Evolutionary conservation across 1,140 invertebrate species (phyloP), one percentile per base, ranked within the genome.

Genomic region (Drosophila santomea): DNA sequence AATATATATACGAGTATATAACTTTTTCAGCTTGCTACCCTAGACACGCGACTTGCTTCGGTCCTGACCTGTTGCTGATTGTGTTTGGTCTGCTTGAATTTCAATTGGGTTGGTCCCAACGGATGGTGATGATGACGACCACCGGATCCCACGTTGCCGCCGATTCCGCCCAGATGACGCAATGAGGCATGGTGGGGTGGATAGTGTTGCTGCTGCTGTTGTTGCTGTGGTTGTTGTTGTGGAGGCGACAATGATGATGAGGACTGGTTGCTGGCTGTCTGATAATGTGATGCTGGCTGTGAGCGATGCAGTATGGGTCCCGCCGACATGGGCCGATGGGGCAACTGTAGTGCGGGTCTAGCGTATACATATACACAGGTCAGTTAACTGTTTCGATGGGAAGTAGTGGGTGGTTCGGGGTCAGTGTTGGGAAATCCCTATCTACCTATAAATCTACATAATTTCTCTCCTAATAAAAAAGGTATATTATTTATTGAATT

Each of bases 251-350:
- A 78, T 56, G 71, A 55, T 63, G 72, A 79, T 79, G 77, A 59
- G 48, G 76, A 56, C 76, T 72, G 76, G 64, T 80, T 76, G 43
- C 60, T 76, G 17, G 54, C 62, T 88, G 76, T 54, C 67, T 86
- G 83, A 83, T 86, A 89, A 88, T 86, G 83, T 62, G 81, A 86
- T 86, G 78, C 78, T 81, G 74, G 61, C 48, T 86, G 86, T 84
- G 85, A 76, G 54, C 91, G 91, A 91, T 92, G 91, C 63, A 92
- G 64, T 68, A 92, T 81, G 74, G 91, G 91, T 86, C 91, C 91
- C 66, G 91, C 91, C 69, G 91, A 92, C 81, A 92, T 86, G 66
- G 91, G 91, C 45, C 91, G 90, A 88, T 92, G 86, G 32, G 91
- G 91, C 73, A 92, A 79, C 74, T 91, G 91, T 52, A 82, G 73